These are phyloP conservation scores for Leucopsar rothschildi DNA, from an alignment of 2,113 vertebrate genomes.

Conservation along the genomic window DNA sequence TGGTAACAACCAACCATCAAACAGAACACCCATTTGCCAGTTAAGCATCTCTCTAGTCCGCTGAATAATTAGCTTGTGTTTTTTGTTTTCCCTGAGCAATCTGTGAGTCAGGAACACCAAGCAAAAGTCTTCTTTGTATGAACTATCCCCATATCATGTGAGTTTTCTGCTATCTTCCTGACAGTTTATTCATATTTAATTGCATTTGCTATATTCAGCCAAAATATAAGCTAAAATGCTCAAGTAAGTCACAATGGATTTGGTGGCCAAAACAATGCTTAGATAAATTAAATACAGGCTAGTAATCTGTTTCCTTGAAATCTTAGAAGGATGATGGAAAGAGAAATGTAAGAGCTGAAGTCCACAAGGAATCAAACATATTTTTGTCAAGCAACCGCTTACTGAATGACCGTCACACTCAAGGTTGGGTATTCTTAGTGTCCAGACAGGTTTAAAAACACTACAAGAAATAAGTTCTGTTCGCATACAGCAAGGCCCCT, in stretches of 20 bases:
- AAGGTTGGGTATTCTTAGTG: background rate
- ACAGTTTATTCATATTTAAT: background rate
- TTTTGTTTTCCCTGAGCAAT: background rate
- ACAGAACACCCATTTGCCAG: background rate
- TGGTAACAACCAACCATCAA: background rate
- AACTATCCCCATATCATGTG: background rate
- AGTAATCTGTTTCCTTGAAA: background rate
- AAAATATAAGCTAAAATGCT: background rate
- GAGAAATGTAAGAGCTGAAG: background rate
- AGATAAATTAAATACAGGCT: background rate
- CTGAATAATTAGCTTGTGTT: background rate
- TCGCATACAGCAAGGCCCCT: background rate
- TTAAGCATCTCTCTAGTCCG: background rate
- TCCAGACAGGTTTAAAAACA: background rate
- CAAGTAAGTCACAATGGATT: background rate
- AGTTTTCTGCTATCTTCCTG: background rate
- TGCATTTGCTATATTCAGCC: background rate
- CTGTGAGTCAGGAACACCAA: background rate
- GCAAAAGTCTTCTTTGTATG: background rate
- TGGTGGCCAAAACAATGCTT: background rate
- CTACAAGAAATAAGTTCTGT: background rate
- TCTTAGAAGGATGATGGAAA: background rate
- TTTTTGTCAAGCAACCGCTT: background rate
- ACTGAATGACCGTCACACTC: background rate
- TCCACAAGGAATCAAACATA: background rate